A percentile compares a stretch with the other conserved stretches of the same genome.
These are phyloP conservation scores for Reticulitermes lucifugus DNA, from an alignment of 2,888 invertebrate species.

Conservation along the genomic window DNA sequence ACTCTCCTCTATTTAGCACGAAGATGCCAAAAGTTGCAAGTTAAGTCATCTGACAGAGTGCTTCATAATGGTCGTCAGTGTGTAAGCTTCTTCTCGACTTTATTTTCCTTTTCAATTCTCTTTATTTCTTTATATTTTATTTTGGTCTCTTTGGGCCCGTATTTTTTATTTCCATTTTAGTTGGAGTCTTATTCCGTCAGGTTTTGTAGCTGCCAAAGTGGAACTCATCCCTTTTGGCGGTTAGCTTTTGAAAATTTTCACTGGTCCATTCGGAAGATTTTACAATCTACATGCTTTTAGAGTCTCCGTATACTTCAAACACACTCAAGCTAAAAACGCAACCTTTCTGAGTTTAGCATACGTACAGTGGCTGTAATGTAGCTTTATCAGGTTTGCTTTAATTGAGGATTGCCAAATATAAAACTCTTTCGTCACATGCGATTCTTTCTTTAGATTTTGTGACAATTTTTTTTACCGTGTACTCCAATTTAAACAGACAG, in stretches of 20 bases:
- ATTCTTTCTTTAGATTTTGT: no score
- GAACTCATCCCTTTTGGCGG: slow-evolving; percentile 37
- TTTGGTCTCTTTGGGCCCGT: not conserved
- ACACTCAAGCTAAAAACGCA: not conserved
- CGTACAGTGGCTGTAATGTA: not conserved
- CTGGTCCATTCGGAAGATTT: slow-evolving; percentile 26
- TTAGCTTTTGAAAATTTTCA: slow-evolving; percentile 26
- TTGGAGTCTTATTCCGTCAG: slow-evolving; percentile 14
- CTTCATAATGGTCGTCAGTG: not conserved
- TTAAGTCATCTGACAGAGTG: not conserved
- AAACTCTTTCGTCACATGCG: no score
- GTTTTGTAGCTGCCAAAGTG: slow-evolving; percentile 1
- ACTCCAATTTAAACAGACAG: no score
- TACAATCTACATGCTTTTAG: slow-evolving; percentile 27
- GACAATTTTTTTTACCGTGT: no score
- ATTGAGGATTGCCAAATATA: not conserved
- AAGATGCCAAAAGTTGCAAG: not conserved
- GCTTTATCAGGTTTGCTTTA: not conserved
- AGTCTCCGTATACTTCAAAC: slow-evolving; percentile 2
- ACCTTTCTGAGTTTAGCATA: not conserved
- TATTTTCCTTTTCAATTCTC: slow-evolving; percentile 12
- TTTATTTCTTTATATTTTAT: not conserved
- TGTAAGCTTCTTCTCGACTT: not conserved
- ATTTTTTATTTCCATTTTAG: slow-evolving; percentile 25
- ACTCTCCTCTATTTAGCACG: not conserved